Evolutionary conservation across 2,888 invertebrate genomes (phyloP).

Genomic region (Meta bourneti): DNA sequence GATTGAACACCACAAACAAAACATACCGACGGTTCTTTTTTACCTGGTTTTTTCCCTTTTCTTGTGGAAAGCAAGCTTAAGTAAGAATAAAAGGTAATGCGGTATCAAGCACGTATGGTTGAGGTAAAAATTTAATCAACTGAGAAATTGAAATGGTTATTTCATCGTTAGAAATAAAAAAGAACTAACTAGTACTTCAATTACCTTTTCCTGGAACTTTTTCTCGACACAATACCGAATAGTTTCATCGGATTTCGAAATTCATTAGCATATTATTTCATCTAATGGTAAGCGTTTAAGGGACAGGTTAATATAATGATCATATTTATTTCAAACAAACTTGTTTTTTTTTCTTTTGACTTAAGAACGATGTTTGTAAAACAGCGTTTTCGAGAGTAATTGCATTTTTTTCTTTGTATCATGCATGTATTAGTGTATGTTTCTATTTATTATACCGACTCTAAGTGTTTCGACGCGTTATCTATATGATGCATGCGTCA

Average conservation of each 20-base stretch:
- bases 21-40: constrained; percentile 14
- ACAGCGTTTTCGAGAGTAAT: not conserved
- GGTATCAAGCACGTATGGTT: constrained; percentile 63
- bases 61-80: constrained; percentile 54
- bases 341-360: not conserved
- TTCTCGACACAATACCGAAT: not conserved
- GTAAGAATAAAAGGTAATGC: constrained; percentile 62
- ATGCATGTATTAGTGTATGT: too few species aligned
- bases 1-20: constrained; percentile 62
- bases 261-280: not conserved
- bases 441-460: too few species aligned
- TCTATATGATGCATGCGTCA: too few species aligned
- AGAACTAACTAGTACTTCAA: constrained; percentile 35
- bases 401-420: not conserved
- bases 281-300: not conserved
- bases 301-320: not conserved
- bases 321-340: not conserved
- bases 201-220: not conserved
- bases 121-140: constrained; percentile 70
- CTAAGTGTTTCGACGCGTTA: too few species aligned
- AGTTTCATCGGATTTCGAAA: not conserved
- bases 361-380: not conserved
- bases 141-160: constrained; percentile 70
- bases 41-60: constrained; percentile 12
- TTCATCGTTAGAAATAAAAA: constrained; percentile 49